Base-by-base conservation (phyloP, 2,888 invertebrate species). In the Brachypalpus laphriformis region DNA sequence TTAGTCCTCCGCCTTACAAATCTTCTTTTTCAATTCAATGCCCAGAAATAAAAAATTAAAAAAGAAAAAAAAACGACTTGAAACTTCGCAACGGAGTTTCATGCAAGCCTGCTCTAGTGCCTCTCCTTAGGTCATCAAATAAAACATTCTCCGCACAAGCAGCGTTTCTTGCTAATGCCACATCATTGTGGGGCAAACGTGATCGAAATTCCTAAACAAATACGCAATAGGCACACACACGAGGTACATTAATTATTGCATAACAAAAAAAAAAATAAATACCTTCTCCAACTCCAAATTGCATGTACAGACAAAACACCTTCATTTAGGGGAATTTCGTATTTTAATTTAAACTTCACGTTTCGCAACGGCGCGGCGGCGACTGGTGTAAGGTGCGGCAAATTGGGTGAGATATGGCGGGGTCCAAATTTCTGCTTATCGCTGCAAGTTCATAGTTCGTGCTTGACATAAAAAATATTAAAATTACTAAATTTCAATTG, bases 121-220 rank as follows among this genome's bases (percentile, higher is more conserved):
- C 14, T 22, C 57, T 31, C 59, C 59, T 61, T 68, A 37, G 68
- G 56, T 57, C 66, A 42, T 40, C 76, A 16, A 59, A 70, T 56
- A 45, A 71, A 18, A 54, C 14, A 78, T 71, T 78, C 76, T 28
- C n/a, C 57, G 22, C 76, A 59, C 76, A 76, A 25, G 14, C 56
- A 31, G n/a, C 22, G 9, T 37, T 51, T 51, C 51, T 31, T 51
- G 56, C 63, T 61, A 59, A 63, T 61, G 8, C 63, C 71, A 16
- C 71, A 68, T 28, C 40, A 70, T 77, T 70, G 42, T 63, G 70
- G 77, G 70, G 63, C 77, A 77, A 70, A 61, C 77, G 77, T 78
- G 77, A 47, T 63, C 16, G 5, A 61, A 78, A 78, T 78, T 63
- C 63, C 77, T 65, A 78, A 71, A 57, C 56, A 78, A 63, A 34